These are phyloP conservation scores for Heptranchias perlo DNA, from an alignment of 2,113 vertebrate genomes.

Conservation along the genomic window DNA sequence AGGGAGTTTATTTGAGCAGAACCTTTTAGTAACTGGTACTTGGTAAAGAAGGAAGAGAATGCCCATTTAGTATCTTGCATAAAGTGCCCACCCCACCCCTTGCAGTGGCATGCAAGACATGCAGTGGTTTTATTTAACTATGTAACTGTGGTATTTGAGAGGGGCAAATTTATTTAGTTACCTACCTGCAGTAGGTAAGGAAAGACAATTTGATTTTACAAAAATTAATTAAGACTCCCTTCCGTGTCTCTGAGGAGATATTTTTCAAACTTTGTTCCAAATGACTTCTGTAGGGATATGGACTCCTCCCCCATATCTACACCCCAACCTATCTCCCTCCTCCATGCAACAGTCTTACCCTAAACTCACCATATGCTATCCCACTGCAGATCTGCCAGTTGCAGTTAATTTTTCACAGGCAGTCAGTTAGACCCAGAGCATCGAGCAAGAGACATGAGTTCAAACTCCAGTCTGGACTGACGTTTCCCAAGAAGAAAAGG, in stretches of 20 bases:
- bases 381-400: background rate
- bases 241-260: background rate
- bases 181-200: background rate
- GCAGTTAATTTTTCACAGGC: background rate
- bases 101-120: background rate
- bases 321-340: too few species aligned
- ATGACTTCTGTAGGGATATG: background rate
- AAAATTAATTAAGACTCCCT: background rate
- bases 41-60: background rate
- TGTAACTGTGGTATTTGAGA: background rate
- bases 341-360: too few species aligned
- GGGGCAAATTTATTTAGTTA: background rate
- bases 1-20: background rate
- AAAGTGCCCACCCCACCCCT: background rate
- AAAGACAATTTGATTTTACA: background rate
- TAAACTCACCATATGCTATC: background rate
- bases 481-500: background rate
- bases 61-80: background rate
- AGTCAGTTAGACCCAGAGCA: background rate
- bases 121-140: background rate
- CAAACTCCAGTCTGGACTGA: background rate
- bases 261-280: background rate
- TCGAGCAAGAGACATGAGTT: background rate
- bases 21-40: background rate
- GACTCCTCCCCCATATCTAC: background rate